Conservation (phyloP, 2,113 vertebrate species). For the Zingel zingel region DNA sequence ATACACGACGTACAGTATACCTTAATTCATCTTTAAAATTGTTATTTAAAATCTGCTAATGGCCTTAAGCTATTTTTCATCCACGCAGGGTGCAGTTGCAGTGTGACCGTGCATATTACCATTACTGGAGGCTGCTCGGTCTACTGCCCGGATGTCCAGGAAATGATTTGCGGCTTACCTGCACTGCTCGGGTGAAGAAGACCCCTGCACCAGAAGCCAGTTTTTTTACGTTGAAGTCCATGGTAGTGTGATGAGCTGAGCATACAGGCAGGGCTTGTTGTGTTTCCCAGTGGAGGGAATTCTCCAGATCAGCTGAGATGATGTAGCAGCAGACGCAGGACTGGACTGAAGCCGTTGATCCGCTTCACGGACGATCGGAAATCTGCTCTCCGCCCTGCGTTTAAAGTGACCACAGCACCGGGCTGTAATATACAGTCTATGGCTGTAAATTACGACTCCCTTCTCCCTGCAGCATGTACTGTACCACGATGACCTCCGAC, state of each 20-base stretch:
- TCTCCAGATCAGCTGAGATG: slow-evolving; percentile 66
- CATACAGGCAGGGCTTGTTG: slow-evolving; percentile 16
- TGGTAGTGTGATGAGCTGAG: slow-evolving; percentile 54
- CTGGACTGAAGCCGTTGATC: slow-evolving; percentile 48
- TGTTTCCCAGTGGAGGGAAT: slow-evolving; percentile 42
- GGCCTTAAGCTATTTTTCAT: neutral
- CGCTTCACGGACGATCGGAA: slow-evolving; percentile 53
- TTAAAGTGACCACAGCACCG: slow-evolving; percentile 71
- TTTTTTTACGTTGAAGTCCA: slow-evolving; percentile 98
- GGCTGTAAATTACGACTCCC: no score
- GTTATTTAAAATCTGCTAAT: neutral
- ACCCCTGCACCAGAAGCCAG: slow-evolving; percentile 95
- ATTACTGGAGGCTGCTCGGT: neutral
- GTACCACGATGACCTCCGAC: neutral
- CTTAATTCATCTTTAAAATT: no score
- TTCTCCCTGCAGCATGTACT: neutral
- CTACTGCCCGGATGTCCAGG: neutral
- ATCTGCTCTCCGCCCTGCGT: slow-evolving; percentile 65
- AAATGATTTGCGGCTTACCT: slow-evolving; percentile 64
- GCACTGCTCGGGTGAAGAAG: slow-evolving; percentile 94
- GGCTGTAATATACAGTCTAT: no score
- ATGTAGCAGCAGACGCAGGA: slow-evolving; percentile 38
- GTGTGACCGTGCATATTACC: neutral
- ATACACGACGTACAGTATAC: neutral
- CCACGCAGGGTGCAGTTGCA: neutral